phyloP scores from a whole-genome alignment of 2,888 invertebrate genomes.

The Idaea aversata region DNA sequence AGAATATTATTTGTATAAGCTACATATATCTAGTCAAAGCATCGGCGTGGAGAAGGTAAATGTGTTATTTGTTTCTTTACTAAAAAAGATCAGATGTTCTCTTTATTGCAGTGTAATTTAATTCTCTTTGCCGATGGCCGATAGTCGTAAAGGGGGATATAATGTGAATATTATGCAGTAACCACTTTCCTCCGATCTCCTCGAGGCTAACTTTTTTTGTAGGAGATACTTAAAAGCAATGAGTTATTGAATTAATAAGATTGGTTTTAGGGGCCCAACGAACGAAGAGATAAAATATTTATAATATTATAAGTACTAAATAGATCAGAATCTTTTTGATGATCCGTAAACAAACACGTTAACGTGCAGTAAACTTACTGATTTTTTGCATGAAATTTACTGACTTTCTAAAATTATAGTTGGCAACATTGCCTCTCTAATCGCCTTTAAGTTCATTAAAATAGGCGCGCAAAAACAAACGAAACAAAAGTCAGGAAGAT shows the following conservation, averaged over 20 bases:
- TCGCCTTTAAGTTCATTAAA: background rate
- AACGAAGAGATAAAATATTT: background rate
- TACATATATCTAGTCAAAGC: no score
- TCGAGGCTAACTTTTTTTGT: slow-evolving; percentile 12
- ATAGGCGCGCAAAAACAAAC: background rate
- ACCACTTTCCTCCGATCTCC: slow-evolving; percentile 43
- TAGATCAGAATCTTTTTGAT: no score
- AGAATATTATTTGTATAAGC: no score
- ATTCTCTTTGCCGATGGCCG: slow-evolving; percentile 51
- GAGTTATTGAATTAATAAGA: slow-evolving; percentile 1
- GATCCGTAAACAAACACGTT: no score
- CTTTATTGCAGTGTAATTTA: background rate
- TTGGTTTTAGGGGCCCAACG: background rate
- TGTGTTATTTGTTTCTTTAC: no score
- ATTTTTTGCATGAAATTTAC: background rate
- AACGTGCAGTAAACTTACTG: no score
- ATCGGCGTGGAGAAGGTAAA: no score
- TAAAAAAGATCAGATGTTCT: background rate
- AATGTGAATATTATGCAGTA: slow-evolving; percentile 76
- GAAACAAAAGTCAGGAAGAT: slow-evolving; percentile 11
- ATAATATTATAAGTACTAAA: no score
- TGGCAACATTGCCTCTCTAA: background rate
- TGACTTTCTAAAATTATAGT: background rate
- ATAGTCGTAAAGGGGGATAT: slow-evolving; percentile 63
- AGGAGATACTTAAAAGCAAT: background rate